A percentile compares a stretch with the other conserved stretches of the same genome.
These are phyloP conservation scores for Synergus umbraculus DNA, from an alignment of 2,888 invertebrate species.

Conservation along the genomic window DNA sequence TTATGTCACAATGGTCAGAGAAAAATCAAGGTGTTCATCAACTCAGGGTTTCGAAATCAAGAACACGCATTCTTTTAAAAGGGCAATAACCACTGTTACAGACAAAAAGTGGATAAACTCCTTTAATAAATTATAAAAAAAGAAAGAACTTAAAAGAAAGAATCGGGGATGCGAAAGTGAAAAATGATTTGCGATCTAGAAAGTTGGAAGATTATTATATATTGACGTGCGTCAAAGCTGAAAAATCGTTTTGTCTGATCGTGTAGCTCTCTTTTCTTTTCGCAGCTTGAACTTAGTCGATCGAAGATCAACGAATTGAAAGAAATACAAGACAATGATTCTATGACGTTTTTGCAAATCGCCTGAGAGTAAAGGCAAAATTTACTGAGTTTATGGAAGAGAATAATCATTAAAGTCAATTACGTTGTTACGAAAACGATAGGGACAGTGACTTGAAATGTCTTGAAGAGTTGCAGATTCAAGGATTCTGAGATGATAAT, in stretches of 20 bases:
- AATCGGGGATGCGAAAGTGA: not conserved
- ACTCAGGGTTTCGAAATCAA: not conserved
- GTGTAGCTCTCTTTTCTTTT: slow-evolving; percentile 1
- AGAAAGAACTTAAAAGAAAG: not conserved
- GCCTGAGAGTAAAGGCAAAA: not conserved
- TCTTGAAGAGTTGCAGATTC: not conserved
- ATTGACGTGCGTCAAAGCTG: slow-evolving; percentile 14
- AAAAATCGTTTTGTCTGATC: slow-evolving; percentile 22
- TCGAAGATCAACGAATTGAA: not conserved
- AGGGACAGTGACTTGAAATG: not conserved
- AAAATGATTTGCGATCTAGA: not conserved
- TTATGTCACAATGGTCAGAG: not conserved
- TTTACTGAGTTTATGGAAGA: not conserved
- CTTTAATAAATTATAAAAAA: not conserved
- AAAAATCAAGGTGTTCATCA: not conserved
- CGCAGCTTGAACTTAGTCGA: not conserved
- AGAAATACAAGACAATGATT: not conserved
- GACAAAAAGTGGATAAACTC: too few species aligned
- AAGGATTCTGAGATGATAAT: slow-evolving; percentile 2
- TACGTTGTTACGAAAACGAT: not conserved
- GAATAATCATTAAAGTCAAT: not conserved
- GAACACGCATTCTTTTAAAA: not conserved
- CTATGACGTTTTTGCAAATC: not conserved
- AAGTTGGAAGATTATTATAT: slow-evolving; percentile 31
- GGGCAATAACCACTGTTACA: not conserved